A percentile compares a stretch with the other conserved stretches of the same genome.
Evolutionary conservation across 2,113 vertebrate species (phyloP).

Genomic region (Phocoena sinus): DNA sequence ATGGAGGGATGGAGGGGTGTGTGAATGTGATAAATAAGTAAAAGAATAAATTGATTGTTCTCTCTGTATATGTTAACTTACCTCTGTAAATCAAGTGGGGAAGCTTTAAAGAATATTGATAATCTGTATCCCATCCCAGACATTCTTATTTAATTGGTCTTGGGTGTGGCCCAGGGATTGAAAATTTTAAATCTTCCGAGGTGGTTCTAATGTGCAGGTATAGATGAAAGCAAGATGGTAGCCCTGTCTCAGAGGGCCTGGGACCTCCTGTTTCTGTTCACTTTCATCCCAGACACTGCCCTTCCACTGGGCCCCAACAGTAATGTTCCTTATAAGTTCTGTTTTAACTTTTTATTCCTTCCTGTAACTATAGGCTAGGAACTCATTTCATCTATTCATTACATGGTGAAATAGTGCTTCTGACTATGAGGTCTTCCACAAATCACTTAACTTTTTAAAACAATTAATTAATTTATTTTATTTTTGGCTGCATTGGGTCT

Average conservation of each 20-base stretch:
- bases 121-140: accelerated
- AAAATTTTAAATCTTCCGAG: background rate
- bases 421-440: background rate
- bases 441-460: background rate
- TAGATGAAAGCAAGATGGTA: background rate
- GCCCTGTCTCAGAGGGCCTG: background rate
- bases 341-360: background rate
- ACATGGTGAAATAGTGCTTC: background rate
- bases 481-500: too few species aligned
- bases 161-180: background rate
- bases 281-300: background rate
- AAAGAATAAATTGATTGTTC: background rate
- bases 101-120: background rate
- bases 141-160: background rate
- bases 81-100: background rate
- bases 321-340: background rate
- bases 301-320: background rate
- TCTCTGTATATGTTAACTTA: background rate
- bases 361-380: background rate
- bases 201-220: background rate
- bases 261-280: background rate
- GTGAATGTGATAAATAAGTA: background rate
- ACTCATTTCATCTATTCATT: background rate
- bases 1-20: background rate
- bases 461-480: too few species aligned